Evolutionary conservation across 2,797 vertebrate genomes (phyloP).

Genomic region (Spinus olivaceus): DNA sequence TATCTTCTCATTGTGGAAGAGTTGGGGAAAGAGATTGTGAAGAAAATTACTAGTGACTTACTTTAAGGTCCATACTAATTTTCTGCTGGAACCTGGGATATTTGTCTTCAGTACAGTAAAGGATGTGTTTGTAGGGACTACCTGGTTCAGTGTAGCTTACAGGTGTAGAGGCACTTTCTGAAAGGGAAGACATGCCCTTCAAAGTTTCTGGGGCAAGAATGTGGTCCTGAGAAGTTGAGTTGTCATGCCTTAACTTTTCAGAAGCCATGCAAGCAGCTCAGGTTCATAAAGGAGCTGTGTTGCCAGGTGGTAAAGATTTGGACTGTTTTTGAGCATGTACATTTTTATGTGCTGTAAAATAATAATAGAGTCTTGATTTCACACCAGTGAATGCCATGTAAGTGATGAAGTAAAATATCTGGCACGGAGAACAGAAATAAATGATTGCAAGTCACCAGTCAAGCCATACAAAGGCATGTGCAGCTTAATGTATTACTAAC

Average conservation of each 20-base stretch:
- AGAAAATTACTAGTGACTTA: not conserved
- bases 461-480: not conserved
- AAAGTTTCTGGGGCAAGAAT: not conserved
- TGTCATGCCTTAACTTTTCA: not conserved
- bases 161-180: not conserved
- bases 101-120: not conserved
- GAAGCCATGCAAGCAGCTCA: not conserved
- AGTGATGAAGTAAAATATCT: not conserved
- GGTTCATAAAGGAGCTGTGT: not conserved
- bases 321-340: rapidly evolving
- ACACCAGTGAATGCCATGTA: rapidly evolving
- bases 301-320: not conserved
- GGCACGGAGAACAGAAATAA: not conserved
- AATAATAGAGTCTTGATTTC: not conserved
- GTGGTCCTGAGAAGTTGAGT: not conserved
- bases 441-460: not conserved
- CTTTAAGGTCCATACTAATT: not conserved
- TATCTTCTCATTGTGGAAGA: not conserved
- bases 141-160: not conserved
- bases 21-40: not conserved
- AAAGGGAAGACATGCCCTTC: not conserved
- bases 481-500: not conserved
- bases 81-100: not conserved
- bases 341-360: not conserved
- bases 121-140: not conserved